Evolutionary conservation across 2,888 invertebrate genomes (phyloP), one percentile per base, ranked within the genome.

Genomic region (Drosophila nr. perissopoda): DNA sequence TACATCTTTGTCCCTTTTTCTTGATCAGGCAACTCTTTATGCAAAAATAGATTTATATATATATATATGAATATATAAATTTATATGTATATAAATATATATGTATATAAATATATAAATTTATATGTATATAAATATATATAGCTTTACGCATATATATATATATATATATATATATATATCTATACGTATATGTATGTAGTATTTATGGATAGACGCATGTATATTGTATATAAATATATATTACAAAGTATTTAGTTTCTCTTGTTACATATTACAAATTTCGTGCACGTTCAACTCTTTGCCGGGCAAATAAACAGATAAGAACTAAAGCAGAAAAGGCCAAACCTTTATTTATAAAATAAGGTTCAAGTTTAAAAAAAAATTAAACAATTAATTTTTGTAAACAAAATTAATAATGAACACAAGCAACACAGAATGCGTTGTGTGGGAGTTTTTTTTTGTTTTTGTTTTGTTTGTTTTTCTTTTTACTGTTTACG

Each of bases 261-360:
- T 45, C 33, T 71, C 36, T 73, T 73, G 65, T 78, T 73, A 66
- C 56, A 71, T 72, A 82, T 78, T 82, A 85, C 69, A 77, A 81
- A 67, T 60, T 52, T 64, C 57, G 63, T 72, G 65, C 73, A 67
- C 68, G 51, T 66, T 65, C 38, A 66, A 58, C 69, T 57, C 42
- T 48, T 58, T 54, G 61, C 51, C 45, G 51, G 52, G 33, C 56
- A 16, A 25, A 27, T 59, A 80, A 61, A 82, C 76, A 73, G 62
- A 65, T 70, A 56, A n/a, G 51, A 77, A 61, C 56, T 53, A 57
- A 65, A 81, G 73, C 62, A 62, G 67, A 60, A 73, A 69, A 69
- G 66, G 77, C 52, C 78, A 91, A 91, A 91, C 85, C 91, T 90
- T 87, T 91, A 91, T 91, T 92, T 91, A 91, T 91, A 91, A 91